phyloP scores from a whole-genome alignment of 2,888 invertebrate genomes.

The Acanthoscelides obtectus region DNA sequence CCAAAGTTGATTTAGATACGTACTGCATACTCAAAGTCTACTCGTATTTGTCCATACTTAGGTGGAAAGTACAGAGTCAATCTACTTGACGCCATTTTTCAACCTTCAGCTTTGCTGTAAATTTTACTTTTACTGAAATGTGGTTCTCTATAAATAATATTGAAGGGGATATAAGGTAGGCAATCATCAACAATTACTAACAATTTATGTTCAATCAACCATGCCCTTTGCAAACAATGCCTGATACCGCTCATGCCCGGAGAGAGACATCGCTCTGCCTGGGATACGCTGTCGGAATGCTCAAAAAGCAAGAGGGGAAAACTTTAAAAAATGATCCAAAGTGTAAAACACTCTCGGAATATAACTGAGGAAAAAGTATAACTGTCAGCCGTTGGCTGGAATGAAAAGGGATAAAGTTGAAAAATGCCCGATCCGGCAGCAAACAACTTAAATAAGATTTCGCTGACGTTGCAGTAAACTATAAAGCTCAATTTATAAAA shows the following conservation, averaged over 20 bases:
- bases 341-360: slow-evolving; percentile 5
- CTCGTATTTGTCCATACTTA: too few species aligned
- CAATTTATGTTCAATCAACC: neutral
- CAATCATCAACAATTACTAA: neutral
- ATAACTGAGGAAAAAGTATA: slow-evolving; percentile 16
- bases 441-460: neutral
- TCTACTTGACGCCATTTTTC: too few species aligned
- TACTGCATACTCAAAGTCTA: too few species aligned
- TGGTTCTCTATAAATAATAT: too few species aligned
- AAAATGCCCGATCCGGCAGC: slow-evolving; percentile 6
- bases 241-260: neutral
- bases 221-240: neutral
- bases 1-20: too few species aligned
- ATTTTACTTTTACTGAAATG: too few species aligned
- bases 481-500: neutral
- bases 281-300: slow-evolving; percentile 3
- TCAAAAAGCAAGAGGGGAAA: slow-evolving; percentile 1
- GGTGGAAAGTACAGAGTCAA: too few species aligned
- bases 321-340: slow-evolving; percentile 6
- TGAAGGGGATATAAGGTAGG: too few species aligned
- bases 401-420: slow-evolving; percentile 19
- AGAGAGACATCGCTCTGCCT: neutral
- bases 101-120: too few species aligned
- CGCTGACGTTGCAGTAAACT: neutral
- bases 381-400: slow-evolving; percentile 13